Evolutionary conservation across 2,113 vertebrate species (phyloP).

Genomic region (Oxygymnocypris stewartii): DNA sequence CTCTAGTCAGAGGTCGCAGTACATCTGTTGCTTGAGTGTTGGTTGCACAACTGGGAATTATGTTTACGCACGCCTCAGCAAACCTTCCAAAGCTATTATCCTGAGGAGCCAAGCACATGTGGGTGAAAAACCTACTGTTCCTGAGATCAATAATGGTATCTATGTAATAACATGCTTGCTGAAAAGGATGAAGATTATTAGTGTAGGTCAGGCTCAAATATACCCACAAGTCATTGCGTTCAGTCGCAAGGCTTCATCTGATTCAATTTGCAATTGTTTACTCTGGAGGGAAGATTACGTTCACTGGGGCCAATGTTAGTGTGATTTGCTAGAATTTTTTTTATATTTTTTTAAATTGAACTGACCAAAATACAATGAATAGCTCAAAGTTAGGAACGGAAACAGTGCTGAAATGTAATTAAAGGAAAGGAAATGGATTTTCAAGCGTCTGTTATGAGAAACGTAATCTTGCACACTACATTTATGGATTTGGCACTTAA

Average conservation of each 20-base stretch:
- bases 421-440: conserved; percentile 64
- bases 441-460: background rate
- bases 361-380: conserved; percentile 64
- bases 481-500: conserved; percentile 22
- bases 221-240: conserved; percentile 29
- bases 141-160: background rate
- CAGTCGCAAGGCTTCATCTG: conserved; percentile 21
- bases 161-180: conserved; percentile 21
- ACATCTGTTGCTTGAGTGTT: conserved; percentile 40
- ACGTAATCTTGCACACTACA: background rate
- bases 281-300: conserved; percentile 58
- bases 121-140: conserved; percentile 8
- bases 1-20: conserved; percentile 34
- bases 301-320: conserved; percentile 50
- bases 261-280: conserved; percentile 64
- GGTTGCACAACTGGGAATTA: conserved; percentile 40
- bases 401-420: conserved; percentile 61
- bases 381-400: conserved; percentile 51
- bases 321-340: conserved; percentile 30
- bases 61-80: conserved; percentile 43
- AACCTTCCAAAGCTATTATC: conserved; percentile 40
- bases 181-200: conserved; percentile 25
- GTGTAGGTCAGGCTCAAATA: conserved; percentile 12
- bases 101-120: conserved; percentile 43
- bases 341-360: conserved; percentile 56